phyloP scores from a whole-genome alignment of 2,113 vertebrate species.

The Mormoops blainvillei region DNA sequence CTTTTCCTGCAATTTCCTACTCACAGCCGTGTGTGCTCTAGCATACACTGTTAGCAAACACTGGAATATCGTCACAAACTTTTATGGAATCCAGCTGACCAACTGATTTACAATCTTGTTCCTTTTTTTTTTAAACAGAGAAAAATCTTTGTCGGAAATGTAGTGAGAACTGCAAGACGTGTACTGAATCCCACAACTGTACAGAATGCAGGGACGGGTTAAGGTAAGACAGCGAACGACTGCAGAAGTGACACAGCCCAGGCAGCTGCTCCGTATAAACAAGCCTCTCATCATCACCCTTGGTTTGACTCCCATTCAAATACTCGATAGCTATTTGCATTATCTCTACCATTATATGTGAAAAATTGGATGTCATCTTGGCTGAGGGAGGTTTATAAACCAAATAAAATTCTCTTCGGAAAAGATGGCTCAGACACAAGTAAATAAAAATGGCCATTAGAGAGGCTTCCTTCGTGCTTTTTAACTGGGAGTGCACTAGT shows the following conservation, averaged over 20 bases:
- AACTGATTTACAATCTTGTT: slow-evolving; percentile 26
- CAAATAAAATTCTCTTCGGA: slow-evolving; percentile 45
- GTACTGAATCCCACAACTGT: slow-evolving; percentile 88
- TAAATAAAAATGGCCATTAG: slow-evolving; percentile 13
- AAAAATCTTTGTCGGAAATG: slow-evolving; percentile 92
- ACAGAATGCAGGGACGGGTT: slow-evolving; percentile 93
- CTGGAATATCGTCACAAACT: neutral
- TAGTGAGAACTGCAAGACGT: slow-evolving; percentile 93
- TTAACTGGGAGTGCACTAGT: slow-evolving; percentile 24
- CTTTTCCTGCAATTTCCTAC: neutral
- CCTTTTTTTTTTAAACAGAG: slow-evolving; percentile 79
- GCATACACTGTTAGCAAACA: neutral
- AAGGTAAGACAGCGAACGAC: slow-evolving; percentile 84
- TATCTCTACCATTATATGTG: slow-evolving; percentile 8
- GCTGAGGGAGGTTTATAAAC: slow-evolving; percentile 19
- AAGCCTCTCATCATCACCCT: neutral
- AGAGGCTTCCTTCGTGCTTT: slow-evolving; percentile 41
- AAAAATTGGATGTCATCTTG: neutral
- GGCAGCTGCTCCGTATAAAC: neutral
- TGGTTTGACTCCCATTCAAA: slow-evolving; percentile 19
- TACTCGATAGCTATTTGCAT: neutral
- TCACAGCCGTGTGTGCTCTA: neutral
- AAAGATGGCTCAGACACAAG: slow-evolving; percentile 24
- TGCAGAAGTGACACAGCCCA: neutral
- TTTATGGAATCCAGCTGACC: slow-evolving; percentile 33